Base-by-base conservation (phyloP, 2,888 invertebrate genomes). In the Aporophyla lueneburgensis region DNA sequence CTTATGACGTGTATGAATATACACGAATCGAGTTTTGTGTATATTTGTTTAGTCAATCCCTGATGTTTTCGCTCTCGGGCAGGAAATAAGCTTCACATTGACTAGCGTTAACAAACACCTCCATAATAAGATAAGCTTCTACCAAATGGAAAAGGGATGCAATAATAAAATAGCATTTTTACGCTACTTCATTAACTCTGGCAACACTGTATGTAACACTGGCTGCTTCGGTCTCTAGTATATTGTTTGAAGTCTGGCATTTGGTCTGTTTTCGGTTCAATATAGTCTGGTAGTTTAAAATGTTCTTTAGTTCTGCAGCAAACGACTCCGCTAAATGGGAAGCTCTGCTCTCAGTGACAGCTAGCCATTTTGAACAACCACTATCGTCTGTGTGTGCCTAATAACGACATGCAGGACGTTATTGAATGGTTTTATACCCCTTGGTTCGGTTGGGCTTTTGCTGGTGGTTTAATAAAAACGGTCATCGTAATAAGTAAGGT, bases 311-410 rank as follows among this genome's bases (percentile, higher is more conserved):
- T 67, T 21, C 74, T 78, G 73, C 72, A 74, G 75, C 62, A 70
- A 80, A 81, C 76, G 71, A 78, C 80, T 80, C 69, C 59, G 76
- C 75, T 82, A 76, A 84, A 79, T 82, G 73, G 75, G 51, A 68
- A 75, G 59, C 53, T 69, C 56, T 65, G 65, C 65, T 69, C 58
- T 40, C 14, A 83, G 78, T 77, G 78, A 86, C 88, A 84, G 83
- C 83, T 87, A 86, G 85, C 87, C 83, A 88, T 88, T 87, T 86
- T 87, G 85, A 89, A 76, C 65, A 56, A 65, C 56, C 56, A 53
- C 81, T 56, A 56, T 74, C 51, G 33, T 67, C 21, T 74, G 51
- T 67, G 27, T 61, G 14, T 16, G 33, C 16, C 24, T 51, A 66
- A 56, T 81, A 67, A 62, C 21, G 33, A 67, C 33, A 62, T 24